Percentiles rank a stretch among this genome's conserved stretches.
Conservation (phyloP, 2,113 vertebrate genomes). For the Rostratula benghalensis region DNA sequence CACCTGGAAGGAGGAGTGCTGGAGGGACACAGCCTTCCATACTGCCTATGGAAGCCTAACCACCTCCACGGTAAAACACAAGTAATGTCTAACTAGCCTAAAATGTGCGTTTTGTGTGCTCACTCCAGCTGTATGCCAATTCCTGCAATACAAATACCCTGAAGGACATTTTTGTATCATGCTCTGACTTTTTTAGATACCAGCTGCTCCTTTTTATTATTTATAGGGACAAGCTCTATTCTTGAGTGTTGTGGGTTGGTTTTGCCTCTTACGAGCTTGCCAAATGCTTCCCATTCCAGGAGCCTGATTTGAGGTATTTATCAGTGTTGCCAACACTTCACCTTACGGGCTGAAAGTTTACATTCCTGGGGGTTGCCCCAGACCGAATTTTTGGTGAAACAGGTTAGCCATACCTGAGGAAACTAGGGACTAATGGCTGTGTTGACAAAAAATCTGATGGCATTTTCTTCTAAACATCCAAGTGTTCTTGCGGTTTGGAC, state of each 20-base stretch:
- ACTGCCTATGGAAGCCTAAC: neutral
- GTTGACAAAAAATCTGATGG: constrained; percentile 9
- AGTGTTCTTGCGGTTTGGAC: neutral
- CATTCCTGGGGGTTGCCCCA: constrained; percentile 12
- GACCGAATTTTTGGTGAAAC: constrained; percentile 22
- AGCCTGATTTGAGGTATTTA: constrained; percentile 29
- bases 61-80: neutral
- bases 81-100: neutral
- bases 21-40: neutral
- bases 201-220: constrained; percentile 51
- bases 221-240: constrained; percentile 27
- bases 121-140: neutral
- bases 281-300: constrained; percentile 52
- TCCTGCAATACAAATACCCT: neutral
- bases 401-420: neutral
- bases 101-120: neutral
- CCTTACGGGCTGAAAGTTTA: neutral
- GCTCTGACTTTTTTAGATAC: constrained; percentile 4
- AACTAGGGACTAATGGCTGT: neutral
- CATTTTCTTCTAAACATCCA: neutral
- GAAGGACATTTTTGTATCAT: neutral
- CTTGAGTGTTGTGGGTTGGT: neutral
- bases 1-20: neutral
- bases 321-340: constrained; percentile 7
- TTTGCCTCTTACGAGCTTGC: neutral